A percentile compares a stretch with the other conserved stretches of the same genome.
These are phyloP conservation scores for Plestiodon gilberti DNA, from an alignment of 2,113 vertebrate genomes.

Conservation along the genomic window DNA sequence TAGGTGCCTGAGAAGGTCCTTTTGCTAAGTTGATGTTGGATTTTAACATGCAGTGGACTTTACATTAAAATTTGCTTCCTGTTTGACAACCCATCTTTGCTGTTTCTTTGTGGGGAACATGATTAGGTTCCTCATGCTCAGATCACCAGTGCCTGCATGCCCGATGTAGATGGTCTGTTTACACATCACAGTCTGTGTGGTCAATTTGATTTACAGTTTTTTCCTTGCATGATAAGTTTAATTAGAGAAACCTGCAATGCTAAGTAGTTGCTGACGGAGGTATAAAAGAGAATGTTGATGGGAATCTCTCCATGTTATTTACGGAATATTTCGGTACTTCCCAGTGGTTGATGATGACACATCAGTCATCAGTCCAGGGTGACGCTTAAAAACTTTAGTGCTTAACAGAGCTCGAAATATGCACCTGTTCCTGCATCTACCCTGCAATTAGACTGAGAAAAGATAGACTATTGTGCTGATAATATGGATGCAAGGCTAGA, in stretches of 20 bases:
- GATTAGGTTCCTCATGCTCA: not conserved
- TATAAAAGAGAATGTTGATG: slow-evolving; percentile 13
- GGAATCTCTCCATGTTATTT: slow-evolving; percentile 44
- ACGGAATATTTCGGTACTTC: slow-evolving; percentile 57
- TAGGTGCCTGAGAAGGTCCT: not conserved
- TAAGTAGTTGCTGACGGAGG: slow-evolving; percentile 26
- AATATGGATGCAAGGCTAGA: not conserved
- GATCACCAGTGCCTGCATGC: not conserved
- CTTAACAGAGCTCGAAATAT: slow-evolving; percentile 75
- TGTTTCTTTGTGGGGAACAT: not conserved
- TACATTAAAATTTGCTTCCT: slow-evolving; percentile 9
- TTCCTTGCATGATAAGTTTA: slow-evolving; percentile 10
- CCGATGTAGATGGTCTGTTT: slow-evolving; percentile 14
- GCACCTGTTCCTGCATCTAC: slow-evolving; percentile 67
- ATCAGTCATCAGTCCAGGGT: slow-evolving; percentile 62
- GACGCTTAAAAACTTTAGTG: slow-evolving; percentile 72
- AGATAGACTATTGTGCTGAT: slow-evolving; percentile 30
- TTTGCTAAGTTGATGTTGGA: slow-evolving; percentile 2
- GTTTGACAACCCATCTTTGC: not conserved
- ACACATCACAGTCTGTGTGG: not conserved
- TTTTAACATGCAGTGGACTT: slow-evolving; percentile 11
- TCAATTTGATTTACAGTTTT: slow-evolving; percentile 31
- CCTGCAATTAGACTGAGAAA: slow-evolving; percentile 46
- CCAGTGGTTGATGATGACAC: slow-evolving; percentile 42
- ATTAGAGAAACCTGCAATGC: slow-evolving; percentile 46